Evolutionary conservation across 2,113 vertebrate genomes (phyloP).

Genomic region (Ceyx melanurus): DNA sequence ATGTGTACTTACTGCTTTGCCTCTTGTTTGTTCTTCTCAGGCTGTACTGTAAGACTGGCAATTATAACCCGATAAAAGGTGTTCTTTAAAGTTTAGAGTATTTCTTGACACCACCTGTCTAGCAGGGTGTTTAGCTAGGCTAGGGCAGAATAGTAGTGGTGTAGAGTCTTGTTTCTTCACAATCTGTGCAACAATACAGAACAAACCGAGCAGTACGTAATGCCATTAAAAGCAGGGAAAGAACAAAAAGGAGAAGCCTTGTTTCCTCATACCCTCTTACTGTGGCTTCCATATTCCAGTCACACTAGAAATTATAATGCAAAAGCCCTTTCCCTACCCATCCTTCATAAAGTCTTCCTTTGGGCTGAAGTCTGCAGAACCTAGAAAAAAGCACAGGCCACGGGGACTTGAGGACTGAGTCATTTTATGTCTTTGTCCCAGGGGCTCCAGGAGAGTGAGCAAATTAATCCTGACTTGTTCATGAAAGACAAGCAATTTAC

Average conservation of each 20-base stretch:
- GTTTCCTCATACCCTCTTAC: not conserved
- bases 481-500: not conserved
- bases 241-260: not conserved
- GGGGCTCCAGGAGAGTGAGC: not conserved
- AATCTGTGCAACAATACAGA: not conserved
- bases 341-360: not conserved
- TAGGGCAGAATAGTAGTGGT: not conserved
- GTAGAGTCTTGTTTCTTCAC: not conserved
- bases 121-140: not conserved
- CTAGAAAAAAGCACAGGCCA: not conserved
- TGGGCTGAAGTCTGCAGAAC: not conserved
- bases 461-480: not conserved
- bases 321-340: not conserved
- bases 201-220: accelerated
- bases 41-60: not conserved
- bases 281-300: not conserved
- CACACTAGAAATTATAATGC: not conserved
- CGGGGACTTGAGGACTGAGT: not conserved
- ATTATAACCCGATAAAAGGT: not conserved
- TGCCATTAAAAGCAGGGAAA: not conserved
- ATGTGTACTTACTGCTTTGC: not conserved
- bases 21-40: not conserved
- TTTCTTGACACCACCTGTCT: not conserved
- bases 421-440: not conserved
- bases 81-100: not conserved